Conservation (phyloP, 2,888 invertebrate species). For the Rhingia rostrata region DNA sequence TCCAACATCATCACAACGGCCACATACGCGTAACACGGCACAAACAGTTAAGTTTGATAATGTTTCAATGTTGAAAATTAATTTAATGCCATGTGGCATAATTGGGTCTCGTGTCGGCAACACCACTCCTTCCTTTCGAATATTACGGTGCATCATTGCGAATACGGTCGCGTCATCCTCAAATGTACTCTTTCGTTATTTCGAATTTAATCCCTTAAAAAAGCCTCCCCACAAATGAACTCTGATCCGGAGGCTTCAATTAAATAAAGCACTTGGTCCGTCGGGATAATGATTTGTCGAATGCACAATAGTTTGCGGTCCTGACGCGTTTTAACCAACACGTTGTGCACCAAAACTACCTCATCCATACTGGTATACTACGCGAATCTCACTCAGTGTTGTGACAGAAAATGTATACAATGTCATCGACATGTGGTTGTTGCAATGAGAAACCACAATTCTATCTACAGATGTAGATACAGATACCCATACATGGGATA, state of each 20-base stretch:
- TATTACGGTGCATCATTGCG: constrained; percentile 4
- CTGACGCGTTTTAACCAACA: constrained; percentile 15
- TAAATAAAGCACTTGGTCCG: constrained; percentile 56
- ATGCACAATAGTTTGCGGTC: constrained; percentile 13
- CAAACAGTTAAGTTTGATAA: constrained; percentile 66
- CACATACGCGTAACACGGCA: constrained; percentile 21
- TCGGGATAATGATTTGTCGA: constrained; percentile 65
- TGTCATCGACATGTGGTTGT: constrained; percentile 52
- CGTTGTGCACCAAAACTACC: neutral
- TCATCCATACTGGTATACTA: neutral
- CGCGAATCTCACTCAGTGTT: constrained; percentile 20
- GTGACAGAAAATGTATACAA: constrained; percentile 43
- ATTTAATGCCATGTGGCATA: constrained; percentile 70
- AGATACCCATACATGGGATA: constrained; percentile 7
- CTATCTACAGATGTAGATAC: neutral
- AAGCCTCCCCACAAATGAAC: constrained; percentile 63
- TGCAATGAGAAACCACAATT: constrained; percentile 4
- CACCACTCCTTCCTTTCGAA: neutral
- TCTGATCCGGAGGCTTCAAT: constrained; percentile 66
- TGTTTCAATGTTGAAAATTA: constrained; percentile 69
- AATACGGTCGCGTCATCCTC: constrained; percentile 3
- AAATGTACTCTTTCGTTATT: constrained; percentile 51
- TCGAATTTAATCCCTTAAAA: constrained; percentile 59
- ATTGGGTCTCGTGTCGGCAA: constrained; percentile 32
- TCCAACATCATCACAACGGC: constrained; percentile 34